Percentiles rank a stretch among this genome's conserved stretches.
Conservation (phyloP, 2,113 vertebrate genomes). For the Microtus montanus region DNA sequence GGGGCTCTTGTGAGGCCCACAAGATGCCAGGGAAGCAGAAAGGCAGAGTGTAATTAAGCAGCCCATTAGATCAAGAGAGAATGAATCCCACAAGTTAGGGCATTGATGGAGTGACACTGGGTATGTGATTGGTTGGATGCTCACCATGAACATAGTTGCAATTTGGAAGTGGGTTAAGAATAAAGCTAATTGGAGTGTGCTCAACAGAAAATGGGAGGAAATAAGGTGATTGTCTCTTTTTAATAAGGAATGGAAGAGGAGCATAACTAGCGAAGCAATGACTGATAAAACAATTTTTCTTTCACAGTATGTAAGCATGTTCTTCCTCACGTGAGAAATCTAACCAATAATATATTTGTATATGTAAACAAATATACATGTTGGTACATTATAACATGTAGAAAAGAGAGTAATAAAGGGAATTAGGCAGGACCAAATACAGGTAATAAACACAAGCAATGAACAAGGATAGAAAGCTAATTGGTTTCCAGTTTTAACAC, state of each 20-base stretch:
- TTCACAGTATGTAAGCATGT: conserved; percentile 4
- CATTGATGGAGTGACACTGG: too few species aligned
- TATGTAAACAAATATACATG: not conserved
- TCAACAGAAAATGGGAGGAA: not conserved
- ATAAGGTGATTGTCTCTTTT: not conserved
- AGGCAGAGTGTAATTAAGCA: not conserved
- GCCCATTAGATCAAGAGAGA: not conserved
- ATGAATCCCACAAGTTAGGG: too few species aligned
- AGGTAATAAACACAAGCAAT: not conserved
- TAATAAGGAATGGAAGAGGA: not conserved
- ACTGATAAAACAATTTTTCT: not conserved
- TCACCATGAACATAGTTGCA: not conserved
- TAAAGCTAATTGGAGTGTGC: not conserved
- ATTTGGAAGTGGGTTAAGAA: not conserved
- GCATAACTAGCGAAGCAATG: not conserved
- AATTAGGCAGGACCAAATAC: too few species aligned
- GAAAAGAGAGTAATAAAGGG: not conserved
- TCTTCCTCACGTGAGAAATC: not conserved
- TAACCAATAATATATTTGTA: not conserved
- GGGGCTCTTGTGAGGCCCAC: not conserved
- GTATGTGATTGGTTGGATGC: not conserved
- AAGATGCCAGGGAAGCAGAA: not conserved
- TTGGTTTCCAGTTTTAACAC: not conserved
- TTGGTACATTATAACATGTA: not conserved
- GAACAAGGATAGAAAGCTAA: not conserved